Base-by-base conservation (phyloP, 2,797 vertebrate species). In the Dermochelys coriacea region DNA sequence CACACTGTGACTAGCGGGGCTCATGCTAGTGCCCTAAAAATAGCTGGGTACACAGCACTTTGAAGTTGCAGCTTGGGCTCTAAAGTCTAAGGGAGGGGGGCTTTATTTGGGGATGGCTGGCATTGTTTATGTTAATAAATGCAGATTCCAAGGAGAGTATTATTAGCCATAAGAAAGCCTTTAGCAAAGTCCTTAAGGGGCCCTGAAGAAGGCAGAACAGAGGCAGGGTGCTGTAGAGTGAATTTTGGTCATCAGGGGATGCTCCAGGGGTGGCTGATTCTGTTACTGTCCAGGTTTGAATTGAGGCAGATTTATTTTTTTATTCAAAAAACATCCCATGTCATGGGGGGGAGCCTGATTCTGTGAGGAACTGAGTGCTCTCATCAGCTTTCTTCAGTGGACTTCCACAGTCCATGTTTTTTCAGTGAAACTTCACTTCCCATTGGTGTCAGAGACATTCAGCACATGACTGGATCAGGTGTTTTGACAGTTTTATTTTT, bases 391-490 rank as follows among this genome's bases (percentile, higher is more conserved):
- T 6, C 47, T 34, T 9, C 47, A 4, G 47, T n/a, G 18, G 11
- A 45, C 27, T 2, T 1, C n/a, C 15, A 1, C 0, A n/a, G 16
- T 47, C 29, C 10, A 1, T 0, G 7, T 3, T 2, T 4, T 59
- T 47, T 77, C 47, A 77, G 75, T 49, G 15, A 14, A 77, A 49
- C 45, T 25, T 31, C 47, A 29, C 19, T n/a, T 77, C 45, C 64
- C 52, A 1, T 0, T 31, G 31, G 5, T n/a, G 50, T 9, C 25
- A 8, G 49, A 29, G 14, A 16, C 15, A 71, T n/a, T 16, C 7
- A n/a, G 5, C 49, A 21, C 2, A 1, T 25, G 3, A 2, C 4
- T 37, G 23, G 5, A 27, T 15, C 4, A 23, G 3, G 0, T 52
- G 25, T 64, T 47, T 31, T 23, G 64, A 7, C 1, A 1, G 12